A percentile compares a stretch with the other conserved stretches of the same genome.
phyloP scores from a whole-genome alignment of 2,888 invertebrate species.

The Sympetrum striolatum region DNA sequence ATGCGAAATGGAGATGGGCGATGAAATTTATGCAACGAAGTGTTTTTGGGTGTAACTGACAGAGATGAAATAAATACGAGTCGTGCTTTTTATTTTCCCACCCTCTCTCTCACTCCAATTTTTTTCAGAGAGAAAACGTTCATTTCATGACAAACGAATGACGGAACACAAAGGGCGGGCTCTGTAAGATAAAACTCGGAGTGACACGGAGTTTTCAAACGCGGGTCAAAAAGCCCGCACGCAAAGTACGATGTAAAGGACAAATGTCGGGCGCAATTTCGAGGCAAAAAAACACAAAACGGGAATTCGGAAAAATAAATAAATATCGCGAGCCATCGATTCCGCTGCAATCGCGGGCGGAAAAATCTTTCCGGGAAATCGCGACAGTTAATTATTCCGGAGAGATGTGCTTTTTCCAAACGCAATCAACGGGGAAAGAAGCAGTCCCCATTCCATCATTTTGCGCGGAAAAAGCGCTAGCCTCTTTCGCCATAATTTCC shows the following conservation, averaged over 20 bases:
- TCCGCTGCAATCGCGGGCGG: too few species aligned
- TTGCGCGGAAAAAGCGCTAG: too few species aligned
- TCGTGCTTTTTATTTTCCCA: background rate
- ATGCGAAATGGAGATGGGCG: background rate
- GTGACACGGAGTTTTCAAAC: background rate
- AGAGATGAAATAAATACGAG: background rate
- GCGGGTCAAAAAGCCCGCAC: background rate
- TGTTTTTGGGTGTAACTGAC: background rate
- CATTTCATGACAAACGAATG: background rate
- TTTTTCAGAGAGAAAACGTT: background rate
- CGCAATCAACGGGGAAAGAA: too few species aligned
- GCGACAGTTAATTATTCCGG: too few species aligned
- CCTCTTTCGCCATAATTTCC: too few species aligned
- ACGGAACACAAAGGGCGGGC: background rate
- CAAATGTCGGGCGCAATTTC: background rate
- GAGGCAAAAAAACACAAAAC: too few species aligned
- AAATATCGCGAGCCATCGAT: too few species aligned
- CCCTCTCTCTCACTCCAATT: too few species aligned
- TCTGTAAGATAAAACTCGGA: background rate
- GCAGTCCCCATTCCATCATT: too few species aligned
- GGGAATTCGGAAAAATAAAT: too few species aligned
- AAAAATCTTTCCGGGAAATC: too few species aligned
- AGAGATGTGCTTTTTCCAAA: too few species aligned
- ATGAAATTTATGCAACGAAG: background rate
- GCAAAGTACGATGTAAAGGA: background rate